A percentile compares a stretch with the other conserved stretches of the same genome.
Conservation (phyloP, 2,113 vertebrate genomes). For the Pollachius pollachius region DNA sequence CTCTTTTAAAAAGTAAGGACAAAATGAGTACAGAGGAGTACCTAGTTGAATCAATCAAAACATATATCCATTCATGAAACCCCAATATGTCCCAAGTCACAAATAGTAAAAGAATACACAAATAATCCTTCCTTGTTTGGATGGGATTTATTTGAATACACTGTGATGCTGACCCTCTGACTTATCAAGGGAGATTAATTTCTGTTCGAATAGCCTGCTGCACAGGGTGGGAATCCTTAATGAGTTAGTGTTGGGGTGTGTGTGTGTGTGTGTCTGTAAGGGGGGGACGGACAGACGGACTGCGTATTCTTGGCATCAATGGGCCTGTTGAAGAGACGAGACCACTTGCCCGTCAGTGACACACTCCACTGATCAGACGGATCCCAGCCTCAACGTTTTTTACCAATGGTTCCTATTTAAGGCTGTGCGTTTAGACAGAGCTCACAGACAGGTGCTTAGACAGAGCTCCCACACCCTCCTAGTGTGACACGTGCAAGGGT, state of each 20-base stretch:
- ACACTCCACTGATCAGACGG: slow-evolving; percentile 49
- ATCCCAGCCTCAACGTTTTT: slow-evolving; percentile 31
- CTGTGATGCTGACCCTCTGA: not conserved
- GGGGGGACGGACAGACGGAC: not conserved
- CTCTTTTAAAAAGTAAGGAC: too few species aligned
- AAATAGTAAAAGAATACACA: too few species aligned
- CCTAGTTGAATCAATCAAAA: too few species aligned
- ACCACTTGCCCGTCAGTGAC: slow-evolving; percentile 59
- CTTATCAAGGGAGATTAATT: slow-evolving; percentile 52
- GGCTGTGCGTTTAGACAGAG: slow-evolving; percentile 6
- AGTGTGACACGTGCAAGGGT: not conserved
- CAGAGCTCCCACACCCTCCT: not conserved
- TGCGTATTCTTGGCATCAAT: slow-evolving; percentile 56
- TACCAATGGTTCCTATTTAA: slow-evolving; percentile 41
- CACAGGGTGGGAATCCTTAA: not conserved
- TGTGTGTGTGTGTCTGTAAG: slow-evolving; percentile 2
- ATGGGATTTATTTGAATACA: too few species aligned
- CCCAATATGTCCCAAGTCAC: too few species aligned
- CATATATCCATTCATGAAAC: too few species aligned
- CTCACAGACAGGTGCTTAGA: not conserved
- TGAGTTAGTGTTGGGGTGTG: slow-evolving; percentile 11
- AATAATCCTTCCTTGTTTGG: too few species aligned
- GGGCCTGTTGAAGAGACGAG: slow-evolving; percentile 66
- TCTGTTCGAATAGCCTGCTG: not conserved
- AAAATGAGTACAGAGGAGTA: too few species aligned